Evolutionary conservation across 1,140 invertebrate genomes (phyloP), one percentile per base, ranked within the genome.

Genomic region (Microplitis mediator): DNA sequence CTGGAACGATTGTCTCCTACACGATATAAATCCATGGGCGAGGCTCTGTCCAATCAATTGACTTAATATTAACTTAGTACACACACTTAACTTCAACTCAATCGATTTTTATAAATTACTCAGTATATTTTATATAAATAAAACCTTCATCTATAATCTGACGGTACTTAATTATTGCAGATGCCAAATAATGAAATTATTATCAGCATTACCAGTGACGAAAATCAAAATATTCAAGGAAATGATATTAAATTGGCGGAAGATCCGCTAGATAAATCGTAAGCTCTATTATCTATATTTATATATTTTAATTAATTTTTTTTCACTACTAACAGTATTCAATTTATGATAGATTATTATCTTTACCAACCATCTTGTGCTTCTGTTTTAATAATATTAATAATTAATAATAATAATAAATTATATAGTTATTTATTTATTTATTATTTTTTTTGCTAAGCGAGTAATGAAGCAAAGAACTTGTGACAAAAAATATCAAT

Each of bases 261-360:
- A 16, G 61, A 36, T n/a, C 14, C 11, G 14, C 4, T 14, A 14
- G 23, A 65, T 65, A 36, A 31, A 65, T 36, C n/a, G 63, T 65
- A 65, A 65, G 63, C 63, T 65, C 23, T 50, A 64, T 51, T 65
- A 36, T 65, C 11, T 65, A 36, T 64, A 36, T 13, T 39, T n/a
- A 34, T 34, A 64, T 11, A 64, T 36, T 39, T 50, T 23, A 54
- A 34, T 54, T 52, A 23, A 16, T 11, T 9, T 65, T 23, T 51
- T 51, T 16, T 8, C 34, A 8, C 63, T 23, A 65, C 63, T 65
- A 65, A 65, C 63, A 63, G 35, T 65, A 51, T 60, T 60, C 32
- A 23, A 60, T 60, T 60, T 31, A 31, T 63, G n/a, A 60, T 60
- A 60, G 23, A 60, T 31, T 54, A 14, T n/a, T 54, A 54, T 54